Percentiles rank a stretch among this genome's conserved stretches.
phyloP scores from a whole-genome alignment of 2,888 invertebrate species.

The Clanis bilineata region DNA sequence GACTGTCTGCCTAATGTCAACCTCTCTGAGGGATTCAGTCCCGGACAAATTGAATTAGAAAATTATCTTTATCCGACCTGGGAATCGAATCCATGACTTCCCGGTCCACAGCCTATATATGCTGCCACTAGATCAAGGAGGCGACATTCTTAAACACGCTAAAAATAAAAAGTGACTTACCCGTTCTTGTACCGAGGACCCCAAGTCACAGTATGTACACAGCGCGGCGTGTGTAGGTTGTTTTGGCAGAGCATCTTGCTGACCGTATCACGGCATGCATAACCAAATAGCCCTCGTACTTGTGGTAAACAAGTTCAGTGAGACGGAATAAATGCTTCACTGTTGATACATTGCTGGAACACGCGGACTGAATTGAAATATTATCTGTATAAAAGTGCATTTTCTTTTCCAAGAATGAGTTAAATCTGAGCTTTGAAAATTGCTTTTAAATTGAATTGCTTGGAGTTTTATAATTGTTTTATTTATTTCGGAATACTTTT shows the following conservation, averaged over 20 bases:
- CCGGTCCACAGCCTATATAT: too few species aligned
- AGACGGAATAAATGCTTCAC: conserved; percentile 58
- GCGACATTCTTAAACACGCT: too few species aligned
- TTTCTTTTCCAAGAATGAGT: neutral
- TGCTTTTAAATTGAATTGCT: neutral
- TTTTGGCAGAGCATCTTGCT: conserved; percentile 58
- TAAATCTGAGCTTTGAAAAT: neutral
- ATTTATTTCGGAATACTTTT: neutral
- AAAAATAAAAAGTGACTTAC: neutral
- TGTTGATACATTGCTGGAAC: conserved; percentile 18
- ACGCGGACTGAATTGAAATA: conserved; percentile 18
- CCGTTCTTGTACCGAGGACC: neutral
- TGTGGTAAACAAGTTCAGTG: conserved; percentile 53
- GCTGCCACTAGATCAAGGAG: too few species aligned
- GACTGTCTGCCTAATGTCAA: too few species aligned
- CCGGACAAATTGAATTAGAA: too few species aligned
- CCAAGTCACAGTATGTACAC: conserved; percentile 14
- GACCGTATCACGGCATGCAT: conserved; percentile 59
- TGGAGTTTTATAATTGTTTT: neutral
- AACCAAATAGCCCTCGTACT: conserved; percentile 50
- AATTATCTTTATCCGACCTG: too few species aligned
- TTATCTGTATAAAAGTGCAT: neutral
- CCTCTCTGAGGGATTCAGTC: too few species aligned
- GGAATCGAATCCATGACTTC: too few species aligned
- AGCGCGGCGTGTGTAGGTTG: conserved; percentile 37